Conservation (phyloP, 2,888 invertebrate species). For the Aphidoletes aphidimyza region DNA sequence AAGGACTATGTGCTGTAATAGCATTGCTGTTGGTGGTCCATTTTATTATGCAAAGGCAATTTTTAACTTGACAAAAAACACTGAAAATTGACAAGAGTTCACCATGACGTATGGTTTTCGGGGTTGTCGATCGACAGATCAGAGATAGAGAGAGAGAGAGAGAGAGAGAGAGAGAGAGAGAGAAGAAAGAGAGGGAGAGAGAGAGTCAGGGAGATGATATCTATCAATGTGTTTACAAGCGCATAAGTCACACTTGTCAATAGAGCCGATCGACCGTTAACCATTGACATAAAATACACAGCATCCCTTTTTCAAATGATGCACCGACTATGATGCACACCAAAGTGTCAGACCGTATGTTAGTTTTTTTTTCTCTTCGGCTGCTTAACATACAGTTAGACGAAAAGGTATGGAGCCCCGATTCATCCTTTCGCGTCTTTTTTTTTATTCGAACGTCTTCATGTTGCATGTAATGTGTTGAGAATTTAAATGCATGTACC, state of each 20-base stretch:
- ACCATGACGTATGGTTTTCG: background rate
- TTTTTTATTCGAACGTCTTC: too few species aligned
- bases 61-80: background rate
- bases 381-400: too few species aligned
- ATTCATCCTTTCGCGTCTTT: background rate
- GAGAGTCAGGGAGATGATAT: too few species aligned
- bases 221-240: background rate
- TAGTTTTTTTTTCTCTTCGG: background rate
- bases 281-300: background rate
- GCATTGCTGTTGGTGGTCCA: constrained; percentile 39
- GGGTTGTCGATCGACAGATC: too few species aligned
- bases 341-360: background rate
- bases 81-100: background rate
- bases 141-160: too few species aligned
- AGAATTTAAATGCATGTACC: background rate
- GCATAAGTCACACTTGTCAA: constrained; percentile 25
- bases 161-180: too few species aligned
- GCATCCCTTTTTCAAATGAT: background rate
- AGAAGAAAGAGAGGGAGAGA: too few species aligned
- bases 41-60: constrained; percentile 16
- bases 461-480: too few species aligned
- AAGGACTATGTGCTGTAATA: background rate
- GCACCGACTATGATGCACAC: background rate
- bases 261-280: background rate
- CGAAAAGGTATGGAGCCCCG: too few species aligned